Evolutionary conservation across 53 echinoderm and acorn worm genomes (phyloP), one percentile per base, ranked within the genome.

Genomic region (Mesocentrotus franciscanus): DNA sequence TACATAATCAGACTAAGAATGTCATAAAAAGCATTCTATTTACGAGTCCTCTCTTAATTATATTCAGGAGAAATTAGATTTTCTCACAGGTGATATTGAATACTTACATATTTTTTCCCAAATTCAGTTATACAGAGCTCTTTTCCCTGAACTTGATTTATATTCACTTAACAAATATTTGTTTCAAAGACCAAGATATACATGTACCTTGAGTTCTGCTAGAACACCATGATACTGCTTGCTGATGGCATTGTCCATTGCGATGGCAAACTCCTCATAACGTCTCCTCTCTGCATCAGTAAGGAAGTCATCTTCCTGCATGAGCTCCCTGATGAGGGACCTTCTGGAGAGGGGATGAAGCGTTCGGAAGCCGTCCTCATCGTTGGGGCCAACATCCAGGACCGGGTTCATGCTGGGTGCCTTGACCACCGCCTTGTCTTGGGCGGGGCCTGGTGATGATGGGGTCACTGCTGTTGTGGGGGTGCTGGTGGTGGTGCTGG

Each of bases 261-360:
- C 96, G 7, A 98, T 90, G 22, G 99, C 98, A 97, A 99, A 97
- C 64, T 97, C 97, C 90, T 98, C 99, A 98, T 98, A 98, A 20
- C 92, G 94, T 85, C 95, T 97, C 94, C 85, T 90, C 90, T 99
- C 97, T 5, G 89, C 93, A 27, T 95, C 94, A 10, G 96, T 95
- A 60, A 99, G 91, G 17, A 99, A 96, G 27, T 95, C 90, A 8
- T 98, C 97, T 90, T 99, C 97, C 95, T 99, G 97, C 92, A 98
- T 97, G 58, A 98, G 91, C 49, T 97, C 95, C 66, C 97, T 96
- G 64, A 99, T 97, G 78, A 99, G 92, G n/a, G 97, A 97, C 6
- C 97, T 94, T 60, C 98, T 95, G 55, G 99, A 98, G 94, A 99
- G 97, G 26, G 99, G 96, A 99, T 99, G 96, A 99, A 99, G 18